Conservation (phyloP, 2,888 invertebrate species). For the Tridacna crocea region DNA sequence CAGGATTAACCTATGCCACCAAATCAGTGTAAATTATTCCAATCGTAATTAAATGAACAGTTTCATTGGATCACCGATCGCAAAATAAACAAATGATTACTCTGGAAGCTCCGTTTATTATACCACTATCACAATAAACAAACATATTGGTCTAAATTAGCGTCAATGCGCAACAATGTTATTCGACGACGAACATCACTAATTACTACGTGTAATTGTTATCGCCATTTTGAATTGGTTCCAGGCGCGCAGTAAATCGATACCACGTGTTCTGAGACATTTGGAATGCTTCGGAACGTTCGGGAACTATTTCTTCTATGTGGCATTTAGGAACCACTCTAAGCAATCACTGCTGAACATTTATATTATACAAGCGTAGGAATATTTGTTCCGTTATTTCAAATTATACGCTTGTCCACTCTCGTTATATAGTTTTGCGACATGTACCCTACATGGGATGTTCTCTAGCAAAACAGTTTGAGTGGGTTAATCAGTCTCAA, state of each 20-base stretch:
- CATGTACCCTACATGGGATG: too few relatives aligned
- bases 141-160: constrained; percentile 16
- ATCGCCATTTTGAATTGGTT: constrained; percentile 30
- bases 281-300: constrained; percentile 38
- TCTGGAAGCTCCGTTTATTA: constrained; percentile 9
- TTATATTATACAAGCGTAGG: too few relatives aligned
- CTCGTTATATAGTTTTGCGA: too few relatives aligned
- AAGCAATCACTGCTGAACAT: too few relatives aligned
- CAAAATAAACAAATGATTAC: constrained; percentile 15
- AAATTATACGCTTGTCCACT: too few relatives aligned
- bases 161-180: constrained; percentile 1
- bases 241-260: constrained; percentile 33
- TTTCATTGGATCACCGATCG: neutral
- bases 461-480: too few relatives aligned
- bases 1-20: too few relatives aligned
- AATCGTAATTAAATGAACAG: neutral
- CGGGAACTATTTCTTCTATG: constrained; percentile 15
- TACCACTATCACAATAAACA: constrained; percentile 8
- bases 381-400: too few relatives aligned
- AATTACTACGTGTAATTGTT: constrained; percentile 26
- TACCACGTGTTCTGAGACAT: constrained; percentile 42
- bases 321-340: neutral
- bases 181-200: neutral
- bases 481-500: too few relatives aligned
- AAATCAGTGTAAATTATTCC: too few relatives aligned